These are phyloP conservation scores for Sussaba pulchella DNA, from an alignment of 2,888 invertebrate genomes.

Conservation along the genomic window DNA sequence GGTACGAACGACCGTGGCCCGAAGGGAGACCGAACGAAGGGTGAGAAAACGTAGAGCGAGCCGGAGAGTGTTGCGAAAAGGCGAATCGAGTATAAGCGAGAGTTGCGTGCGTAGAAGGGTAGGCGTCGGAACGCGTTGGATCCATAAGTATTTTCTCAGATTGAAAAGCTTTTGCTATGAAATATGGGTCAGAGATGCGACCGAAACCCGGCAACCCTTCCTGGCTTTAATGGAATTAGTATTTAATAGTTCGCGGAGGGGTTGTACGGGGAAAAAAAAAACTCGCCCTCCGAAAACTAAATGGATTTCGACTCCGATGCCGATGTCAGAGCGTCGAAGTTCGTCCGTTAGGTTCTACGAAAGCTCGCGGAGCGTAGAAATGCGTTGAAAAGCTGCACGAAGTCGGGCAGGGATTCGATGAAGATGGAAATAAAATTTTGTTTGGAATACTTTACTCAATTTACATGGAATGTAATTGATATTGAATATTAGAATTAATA, in stretches of 20 bases:
- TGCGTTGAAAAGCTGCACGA: background rate
- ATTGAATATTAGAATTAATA: too few species aligned
- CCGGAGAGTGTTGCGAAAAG: conserved; percentile 32
- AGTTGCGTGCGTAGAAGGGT: conserved; percentile 42
- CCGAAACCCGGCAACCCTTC: conserved; percentile 80
- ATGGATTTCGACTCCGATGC: conserved; percentile 72
- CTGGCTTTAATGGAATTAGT: conserved; percentile 84
- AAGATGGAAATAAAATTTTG: too few species aligned
- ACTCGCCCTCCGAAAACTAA: conserved; percentile 80
- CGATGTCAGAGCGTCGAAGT: conserved; percentile 25
- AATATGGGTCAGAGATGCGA: conserved; percentile 83
- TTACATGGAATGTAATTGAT: too few species aligned
- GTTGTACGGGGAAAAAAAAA: conserved; percentile 70
- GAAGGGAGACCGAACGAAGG: conserved; percentile 53
- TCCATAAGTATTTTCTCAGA: conserved; percentile 77
- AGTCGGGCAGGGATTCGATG: too few species aligned
- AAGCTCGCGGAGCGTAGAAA: background rate
- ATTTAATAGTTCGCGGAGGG: conserved; percentile 79
- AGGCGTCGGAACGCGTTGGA: conserved; percentile 54
- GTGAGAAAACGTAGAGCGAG: conserved; percentile 38
- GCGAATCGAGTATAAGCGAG: conserved; percentile 48
- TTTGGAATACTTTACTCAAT: too few species aligned
- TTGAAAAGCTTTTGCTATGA: conserved; percentile 83
- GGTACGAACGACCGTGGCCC: conserved; percentile 31
- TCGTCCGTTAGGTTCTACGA: background rate